These are phyloP conservation scores for Nymphalis polychloros DNA, from an alignment of 2,888 invertebrate genomes.

Conservation along the genomic window DNA sequence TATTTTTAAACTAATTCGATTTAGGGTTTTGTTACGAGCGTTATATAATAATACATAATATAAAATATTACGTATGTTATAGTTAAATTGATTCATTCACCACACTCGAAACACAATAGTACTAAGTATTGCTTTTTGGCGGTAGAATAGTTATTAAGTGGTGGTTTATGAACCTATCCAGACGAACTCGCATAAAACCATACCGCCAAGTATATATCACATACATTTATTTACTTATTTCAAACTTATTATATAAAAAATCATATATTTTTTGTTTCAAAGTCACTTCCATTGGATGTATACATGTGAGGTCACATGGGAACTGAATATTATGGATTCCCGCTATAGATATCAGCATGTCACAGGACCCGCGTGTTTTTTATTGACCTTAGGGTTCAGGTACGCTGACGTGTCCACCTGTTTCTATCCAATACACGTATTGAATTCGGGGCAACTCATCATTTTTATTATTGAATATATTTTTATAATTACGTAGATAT, in stretches of 20 bases:
- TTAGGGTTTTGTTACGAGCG: too few species aligned
- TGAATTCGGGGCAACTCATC: constrained; percentile 1
- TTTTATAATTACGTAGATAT: too few species aligned
- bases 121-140: too few species aligned
- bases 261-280: neutral
- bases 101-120: too few species aligned
- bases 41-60: too few species aligned
- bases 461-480: neutral
- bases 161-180: too few species aligned
- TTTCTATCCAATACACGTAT: constrained; percentile 19
- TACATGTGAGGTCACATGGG: constrained; percentile 25
- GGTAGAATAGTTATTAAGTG: too few species aligned
- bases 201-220: too few species aligned
- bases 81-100: too few species aligned
- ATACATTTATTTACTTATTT: neutral
- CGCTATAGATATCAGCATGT: constrained; percentile 59
- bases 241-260: neutral
- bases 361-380: constrained; percentile 64
- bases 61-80: too few species aligned
- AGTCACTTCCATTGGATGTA: constrained; percentile 41
- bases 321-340: constrained; percentile 59
- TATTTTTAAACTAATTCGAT: too few species aligned
- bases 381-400: constrained; percentile 50
- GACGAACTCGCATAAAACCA: too few species aligned
- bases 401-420: constrained; percentile 35